Evolutionary conservation across 2,888 invertebrate genomes (phyloP).

Genomic region (Macrophya alboannulata): DNA sequence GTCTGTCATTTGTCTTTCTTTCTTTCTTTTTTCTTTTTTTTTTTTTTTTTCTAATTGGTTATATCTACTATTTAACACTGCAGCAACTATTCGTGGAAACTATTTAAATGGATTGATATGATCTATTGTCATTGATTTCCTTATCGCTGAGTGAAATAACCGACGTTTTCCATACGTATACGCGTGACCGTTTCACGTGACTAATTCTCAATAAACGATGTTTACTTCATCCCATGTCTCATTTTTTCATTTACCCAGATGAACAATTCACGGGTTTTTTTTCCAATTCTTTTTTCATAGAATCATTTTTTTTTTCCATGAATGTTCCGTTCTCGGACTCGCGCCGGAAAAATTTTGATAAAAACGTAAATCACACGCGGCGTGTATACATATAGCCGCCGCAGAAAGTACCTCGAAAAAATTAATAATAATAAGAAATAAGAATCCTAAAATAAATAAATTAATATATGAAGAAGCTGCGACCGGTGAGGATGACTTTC

Average conservation of each 20-base stretch:
- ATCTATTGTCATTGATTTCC: not conserved
- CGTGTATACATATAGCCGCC: too few species aligned
- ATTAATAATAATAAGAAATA: too few species aligned
- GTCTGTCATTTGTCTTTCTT: not conserved
- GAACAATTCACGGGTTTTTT: not conserved
- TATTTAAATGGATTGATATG: not conserved
- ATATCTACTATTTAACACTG: not conserved
- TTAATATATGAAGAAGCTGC: not conserved
- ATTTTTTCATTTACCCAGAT: not conserved
- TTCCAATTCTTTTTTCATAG: too few species aligned
- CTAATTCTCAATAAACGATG: not conserved
- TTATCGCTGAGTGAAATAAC: not conserved
- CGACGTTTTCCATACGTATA: not conserved
- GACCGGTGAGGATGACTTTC: not conserved
- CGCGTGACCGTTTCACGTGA: not conserved
- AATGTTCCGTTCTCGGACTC: slow-evolving; percentile 1
- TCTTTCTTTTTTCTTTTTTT: not conserved
- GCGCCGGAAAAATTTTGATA: not conserved
- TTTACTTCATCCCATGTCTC: not conserved
- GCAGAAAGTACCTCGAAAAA: not conserved
- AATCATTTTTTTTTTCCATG: not conserved
- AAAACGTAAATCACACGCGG: not conserved
- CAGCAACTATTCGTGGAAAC: not conserved
- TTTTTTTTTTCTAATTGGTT: not conserved
- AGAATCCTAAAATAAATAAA: too few species aligned